These are phyloP conservation scores for Melopsittacus undulatus DNA, from an alignment of 2,797 vertebrate species.

Conservation along the genomic window DNA sequence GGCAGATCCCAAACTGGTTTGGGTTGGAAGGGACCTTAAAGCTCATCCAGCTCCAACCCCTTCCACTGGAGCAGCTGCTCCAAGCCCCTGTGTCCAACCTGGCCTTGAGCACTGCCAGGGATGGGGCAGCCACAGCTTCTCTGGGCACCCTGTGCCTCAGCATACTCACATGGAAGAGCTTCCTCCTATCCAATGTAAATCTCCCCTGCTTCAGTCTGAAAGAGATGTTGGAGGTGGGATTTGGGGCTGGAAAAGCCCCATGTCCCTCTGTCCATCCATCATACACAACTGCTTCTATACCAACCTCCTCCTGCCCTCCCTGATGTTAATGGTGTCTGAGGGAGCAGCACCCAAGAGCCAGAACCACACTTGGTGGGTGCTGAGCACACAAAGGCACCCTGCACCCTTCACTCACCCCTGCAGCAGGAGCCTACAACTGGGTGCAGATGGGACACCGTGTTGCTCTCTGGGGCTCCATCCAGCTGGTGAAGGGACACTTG, in stretches of 20 bases:
- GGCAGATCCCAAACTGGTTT: not conserved
- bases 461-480: accelerated
- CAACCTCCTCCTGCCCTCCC: not conserved
- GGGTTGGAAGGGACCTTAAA: not conserved
- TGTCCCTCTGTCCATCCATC: not conserved
- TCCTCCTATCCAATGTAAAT: not conserved
- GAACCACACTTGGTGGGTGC: not conserved
- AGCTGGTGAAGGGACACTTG: no score
- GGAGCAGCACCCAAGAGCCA: not conserved
- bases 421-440: not conserved
- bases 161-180: not conserved
- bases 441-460: not conserved
- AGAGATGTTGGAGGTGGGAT: not conserved
- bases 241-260: not conserved
- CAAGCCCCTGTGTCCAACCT: no score
- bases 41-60: no score
- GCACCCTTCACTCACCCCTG: not conserved
- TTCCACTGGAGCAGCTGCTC: no score
- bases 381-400: not conserved
- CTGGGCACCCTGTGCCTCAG: not conserved
- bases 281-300: accelerated
- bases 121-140: no score
- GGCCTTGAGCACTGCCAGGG: no score
- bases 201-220: not conserved
- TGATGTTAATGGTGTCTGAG: accelerated